Conservation (phyloP, 2,888 invertebrate genomes). For the Ptychoptera contaminata region DNA sequence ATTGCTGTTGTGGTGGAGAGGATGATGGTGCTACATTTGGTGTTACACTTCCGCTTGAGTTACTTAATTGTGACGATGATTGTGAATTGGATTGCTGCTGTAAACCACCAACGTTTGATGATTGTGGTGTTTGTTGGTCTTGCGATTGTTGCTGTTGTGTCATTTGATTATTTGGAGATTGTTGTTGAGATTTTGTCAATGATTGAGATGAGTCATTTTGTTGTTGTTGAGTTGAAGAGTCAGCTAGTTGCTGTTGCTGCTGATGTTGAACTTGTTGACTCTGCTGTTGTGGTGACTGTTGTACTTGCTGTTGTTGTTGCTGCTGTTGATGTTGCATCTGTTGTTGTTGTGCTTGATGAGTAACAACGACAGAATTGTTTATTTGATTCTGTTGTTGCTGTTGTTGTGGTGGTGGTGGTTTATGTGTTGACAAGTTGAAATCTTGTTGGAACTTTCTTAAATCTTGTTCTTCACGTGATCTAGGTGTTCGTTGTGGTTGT, state of each 20-base stretch:
- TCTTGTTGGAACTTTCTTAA: slow-evolving; percentile 66
- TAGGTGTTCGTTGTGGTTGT: slow-evolving; percentile 22
- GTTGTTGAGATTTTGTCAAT: slow-evolving; percentile 1
- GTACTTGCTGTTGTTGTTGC: slow-evolving; percentile 11
- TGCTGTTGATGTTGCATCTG: slow-evolving; percentile 11
- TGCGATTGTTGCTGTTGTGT: slow-evolving; percentile 4
- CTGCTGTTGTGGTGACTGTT: slow-evolving; percentile 10
- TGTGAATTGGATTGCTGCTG: slow-evolving; percentile 2
- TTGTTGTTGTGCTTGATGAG: slow-evolving; percentile 13
- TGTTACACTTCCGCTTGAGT: slow-evolving; percentile 16
- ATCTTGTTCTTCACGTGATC: slow-evolving; percentile 34
- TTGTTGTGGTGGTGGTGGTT: slow-evolving; percentile 8
- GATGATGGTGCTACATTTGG: slow-evolving; percentile 21
- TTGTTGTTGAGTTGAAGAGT: too few species aligned
- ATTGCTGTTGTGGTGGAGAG: slow-evolving; percentile 11
- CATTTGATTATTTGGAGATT: slow-evolving; percentile 3
- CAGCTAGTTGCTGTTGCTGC: slow-evolving; percentile 13
- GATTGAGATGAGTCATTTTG: slow-evolving; percentile 1
- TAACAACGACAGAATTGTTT: slow-evolving; percentile 13
- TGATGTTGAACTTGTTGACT: slow-evolving; percentile 15
- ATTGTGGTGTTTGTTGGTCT: slow-evolving; percentile 4
- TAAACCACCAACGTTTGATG: slow-evolving; percentile 9
- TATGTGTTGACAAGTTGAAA: slow-evolving; percentile 46
- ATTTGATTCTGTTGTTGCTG: slow-evolving; percentile 21
- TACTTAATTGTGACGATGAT: too few species aligned